Evolutionary conservation across 2,888 invertebrate species (phyloP).

Genomic region (Calameuta filiformis): DNA sequence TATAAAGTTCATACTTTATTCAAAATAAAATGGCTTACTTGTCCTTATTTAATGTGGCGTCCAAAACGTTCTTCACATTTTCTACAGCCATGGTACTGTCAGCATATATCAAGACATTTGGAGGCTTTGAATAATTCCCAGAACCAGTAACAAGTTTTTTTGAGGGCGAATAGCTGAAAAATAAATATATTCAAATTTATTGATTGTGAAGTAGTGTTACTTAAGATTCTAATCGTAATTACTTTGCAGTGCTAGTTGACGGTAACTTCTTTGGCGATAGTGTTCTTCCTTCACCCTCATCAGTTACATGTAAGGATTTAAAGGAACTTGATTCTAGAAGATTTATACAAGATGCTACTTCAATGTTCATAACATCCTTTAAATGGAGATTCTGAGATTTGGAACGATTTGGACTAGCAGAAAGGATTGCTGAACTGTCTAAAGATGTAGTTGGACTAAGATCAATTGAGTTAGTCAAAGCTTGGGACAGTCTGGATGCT

Average conservation of each 20-base stretch:
- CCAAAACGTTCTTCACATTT: constrained; percentile 78
- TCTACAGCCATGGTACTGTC: constrained; percentile 81
- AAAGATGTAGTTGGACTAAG: constrained; percentile 31
- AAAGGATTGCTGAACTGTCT: constrained; percentile 27
- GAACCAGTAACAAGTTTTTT: constrained; percentile 61
- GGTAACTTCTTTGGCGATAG: constrained; percentile 25
- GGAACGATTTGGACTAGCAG: constrained; percentile 27
- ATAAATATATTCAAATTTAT: background rate
- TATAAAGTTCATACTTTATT: constrained; percentile 7
- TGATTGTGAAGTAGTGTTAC: background rate
- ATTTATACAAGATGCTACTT: background rate
- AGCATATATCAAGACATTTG: constrained; percentile 84
- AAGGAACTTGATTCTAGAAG: constrained; percentile 7
- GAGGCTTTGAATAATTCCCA: constrained; percentile 74
- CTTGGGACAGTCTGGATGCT: constrained; percentile 32
- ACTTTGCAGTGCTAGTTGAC: constrained; percentile 37
- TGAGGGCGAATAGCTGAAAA: constrained; percentile 42
- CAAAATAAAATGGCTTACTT: constrained; percentile 68
- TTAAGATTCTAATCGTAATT: constrained; percentile 19
- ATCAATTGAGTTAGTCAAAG: constrained; percentile 32
- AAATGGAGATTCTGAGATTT: constrained; percentile 33
- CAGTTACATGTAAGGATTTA: background rate
- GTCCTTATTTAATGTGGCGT: constrained; percentile 76
- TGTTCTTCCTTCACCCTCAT: background rate
- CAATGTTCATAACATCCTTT: constrained; percentile 31